Percentiles rank a stretch among this genome's conserved stretches.
These are phyloP conservation scores for Zosterops lateralis DNA, from an alignment of 2,113 vertebrate species.

Conservation along the genomic window DNA sequence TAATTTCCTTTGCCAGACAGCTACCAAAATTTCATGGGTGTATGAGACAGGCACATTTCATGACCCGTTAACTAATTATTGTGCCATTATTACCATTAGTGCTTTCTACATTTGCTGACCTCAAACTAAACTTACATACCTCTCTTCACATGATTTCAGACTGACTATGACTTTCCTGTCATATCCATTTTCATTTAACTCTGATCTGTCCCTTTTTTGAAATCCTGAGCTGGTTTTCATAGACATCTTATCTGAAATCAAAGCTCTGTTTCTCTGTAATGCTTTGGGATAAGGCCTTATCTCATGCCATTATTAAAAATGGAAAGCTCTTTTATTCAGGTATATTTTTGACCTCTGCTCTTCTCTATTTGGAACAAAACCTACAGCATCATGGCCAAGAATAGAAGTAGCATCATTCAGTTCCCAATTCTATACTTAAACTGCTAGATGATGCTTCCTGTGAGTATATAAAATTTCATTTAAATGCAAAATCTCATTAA, in stretches of 20 bases:
- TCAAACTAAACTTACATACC: neutral
- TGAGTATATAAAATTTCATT: conserved; percentile 16
- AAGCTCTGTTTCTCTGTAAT: conserved; percentile 38
- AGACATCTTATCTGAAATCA: conserved; percentile 45
- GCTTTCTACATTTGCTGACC: neutral
- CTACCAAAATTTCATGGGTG: conserved; percentile 3
- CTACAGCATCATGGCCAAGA: neutral
- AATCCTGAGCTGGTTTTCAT: conserved; percentile 39
- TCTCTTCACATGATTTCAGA: neutral
- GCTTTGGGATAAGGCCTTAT: conserved; percentile 1
- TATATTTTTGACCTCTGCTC: conserved; percentile 41
- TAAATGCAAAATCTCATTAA: conserved; percentile 17
- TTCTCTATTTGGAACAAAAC: conserved; percentile 28
- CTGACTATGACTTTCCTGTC: neutral
- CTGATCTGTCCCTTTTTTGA: conserved; percentile 10
- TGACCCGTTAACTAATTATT: conserved; percentile 1
- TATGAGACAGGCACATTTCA: neutral
- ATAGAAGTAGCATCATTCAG: neutral
- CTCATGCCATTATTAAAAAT: conserved; percentile 23
- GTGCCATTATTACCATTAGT: neutral
- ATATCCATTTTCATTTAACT: conserved; percentile 21
- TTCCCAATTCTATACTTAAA: conserved; percentile 9
- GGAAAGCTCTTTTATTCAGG: neutral
- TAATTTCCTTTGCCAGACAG: neutral
- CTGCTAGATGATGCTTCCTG: neutral